phyloP scores from a whole-genome alignment of 2,888 invertebrate species.

The Neelides folsomi region DNA sequence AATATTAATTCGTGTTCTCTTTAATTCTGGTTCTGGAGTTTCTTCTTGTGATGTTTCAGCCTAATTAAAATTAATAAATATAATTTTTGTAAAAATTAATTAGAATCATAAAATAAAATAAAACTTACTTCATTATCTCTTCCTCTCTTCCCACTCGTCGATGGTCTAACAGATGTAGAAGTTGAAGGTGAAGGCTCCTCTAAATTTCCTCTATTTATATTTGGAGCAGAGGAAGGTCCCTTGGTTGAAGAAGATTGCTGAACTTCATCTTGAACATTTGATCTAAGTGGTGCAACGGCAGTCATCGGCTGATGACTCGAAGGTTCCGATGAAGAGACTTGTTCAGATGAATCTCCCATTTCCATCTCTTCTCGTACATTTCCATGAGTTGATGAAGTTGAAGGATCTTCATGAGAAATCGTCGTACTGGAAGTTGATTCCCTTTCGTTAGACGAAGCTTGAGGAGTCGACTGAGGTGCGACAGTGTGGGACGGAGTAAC shows the following conservation, averaged over 20 bases:
- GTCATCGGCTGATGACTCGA: constrained; percentile 25
- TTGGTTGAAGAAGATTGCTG: constrained; percentile 17
- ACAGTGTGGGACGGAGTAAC: constrained; percentile 10
- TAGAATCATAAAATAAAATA: not conserved
- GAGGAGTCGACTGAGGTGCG: constrained; percentile 5
- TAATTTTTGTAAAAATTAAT: not conserved
- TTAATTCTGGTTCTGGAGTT: constrained; percentile 23
- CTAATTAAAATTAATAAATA: not conserved
- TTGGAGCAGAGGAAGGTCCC: constrained; percentile 2
- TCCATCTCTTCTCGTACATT: constrained; percentile 18
- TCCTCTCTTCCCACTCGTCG: constrained; percentile 33
- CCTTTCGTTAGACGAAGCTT: constrained; percentile 3
- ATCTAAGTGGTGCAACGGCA: constrained; percentile 24
- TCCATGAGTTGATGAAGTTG: constrained; percentile 23
- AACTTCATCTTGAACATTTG: constrained; percentile 15
- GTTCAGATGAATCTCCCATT: constrained; percentile 32
- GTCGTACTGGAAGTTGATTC: constrained; percentile 3
- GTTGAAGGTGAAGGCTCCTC: constrained; percentile 48
- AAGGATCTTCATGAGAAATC: constrained; percentile 21
- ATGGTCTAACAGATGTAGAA: constrained; percentile 36
- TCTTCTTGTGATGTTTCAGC: constrained; percentile 16
- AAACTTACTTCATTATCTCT: constrained; percentile 18
- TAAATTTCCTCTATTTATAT: constrained; percentile 3
- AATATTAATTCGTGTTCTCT: constrained; percentile 14
- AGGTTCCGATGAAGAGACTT: constrained; percentile 29